Percentiles rank a stretch among this genome's conserved stretches.
Evolutionary conservation across 2,888 invertebrate genomes (phyloP).

Genomic region (Eretmocerus hayati): DNA sequence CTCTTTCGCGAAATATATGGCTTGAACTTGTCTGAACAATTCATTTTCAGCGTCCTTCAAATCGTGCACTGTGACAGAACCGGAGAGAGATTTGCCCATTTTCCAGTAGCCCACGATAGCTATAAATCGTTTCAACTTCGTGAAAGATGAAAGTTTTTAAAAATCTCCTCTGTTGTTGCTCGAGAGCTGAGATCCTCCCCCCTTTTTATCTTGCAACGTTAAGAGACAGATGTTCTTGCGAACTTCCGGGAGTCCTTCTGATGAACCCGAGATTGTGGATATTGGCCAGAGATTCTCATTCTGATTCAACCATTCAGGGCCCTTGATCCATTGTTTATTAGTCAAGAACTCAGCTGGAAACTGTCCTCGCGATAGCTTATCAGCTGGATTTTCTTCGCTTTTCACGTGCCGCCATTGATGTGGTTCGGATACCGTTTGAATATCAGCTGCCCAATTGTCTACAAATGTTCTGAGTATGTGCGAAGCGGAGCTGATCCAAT

Average conservation of each 20-base stretch:
- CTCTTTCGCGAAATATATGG: conserved; percentile 7
- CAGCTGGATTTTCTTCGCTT: conserved; percentile 21
- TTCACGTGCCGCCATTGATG: conserved; percentile 17
- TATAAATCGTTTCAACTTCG: conserved; percentile 1
- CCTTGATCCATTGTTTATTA: conserved; percentile 11
- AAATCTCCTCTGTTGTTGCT: neutral
- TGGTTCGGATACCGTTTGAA: conserved; percentile 19
- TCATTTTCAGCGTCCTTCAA: conserved; percentile 1
- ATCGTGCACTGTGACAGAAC: neutral
- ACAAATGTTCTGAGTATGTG: conserved; percentile 22
- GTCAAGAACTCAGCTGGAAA: conserved; percentile 16
- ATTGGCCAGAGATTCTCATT: neutral
- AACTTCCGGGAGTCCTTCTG: too few relatives aligned
- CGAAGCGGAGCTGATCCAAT: conserved; percentile 19
- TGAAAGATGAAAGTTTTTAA: neutral
- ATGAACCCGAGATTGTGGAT: conserved; percentile 13
- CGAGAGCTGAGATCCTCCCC: too few relatives aligned
- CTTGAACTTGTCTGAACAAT: conserved; percentile 9
- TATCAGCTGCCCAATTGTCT: conserved; percentile 21
- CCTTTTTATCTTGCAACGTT: too few relatives aligned
- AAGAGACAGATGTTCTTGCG: too few relatives aligned
- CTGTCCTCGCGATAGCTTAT: conserved; percentile 18
- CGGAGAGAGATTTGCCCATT: neutral
- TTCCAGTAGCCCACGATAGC: neutral
- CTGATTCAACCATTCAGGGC: conserved; percentile 15